Percentiles rank a stretch among this genome's conserved stretches.
These are phyloP conservation scores for Cynopterus sphinx DNA, from an alignment of 2,797 vertebrate species.

Conservation along the genomic window DNA sequence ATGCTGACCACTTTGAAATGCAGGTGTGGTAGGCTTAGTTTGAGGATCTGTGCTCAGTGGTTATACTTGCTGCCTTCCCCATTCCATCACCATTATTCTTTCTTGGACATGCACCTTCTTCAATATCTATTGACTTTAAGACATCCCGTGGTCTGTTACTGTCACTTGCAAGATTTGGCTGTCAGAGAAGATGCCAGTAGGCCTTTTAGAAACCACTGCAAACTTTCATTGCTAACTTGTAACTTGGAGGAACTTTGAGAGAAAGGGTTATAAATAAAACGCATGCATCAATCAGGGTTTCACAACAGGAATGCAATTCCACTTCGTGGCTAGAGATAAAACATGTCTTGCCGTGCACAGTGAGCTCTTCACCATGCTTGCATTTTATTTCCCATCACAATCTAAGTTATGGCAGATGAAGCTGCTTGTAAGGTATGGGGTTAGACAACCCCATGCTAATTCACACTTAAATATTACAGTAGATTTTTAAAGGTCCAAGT, in stretches of 20 bases:
- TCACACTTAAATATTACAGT: not conserved
- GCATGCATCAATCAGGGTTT: conserved; percentile 70
- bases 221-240: conserved; percentile 66
- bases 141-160: conserved; percentile 5
- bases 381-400: conserved; percentile 71
- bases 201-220: conserved; percentile 59
- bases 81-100: not conserved
- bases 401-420: conserved; percentile 71
- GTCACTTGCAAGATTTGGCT: conserved; percentile 51
- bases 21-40: not conserved
- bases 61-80: not conserved
- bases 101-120: not conserved
- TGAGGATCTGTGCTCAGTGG: fast-evolving
- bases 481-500: not conserved
- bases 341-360: conserved; percentile 74
- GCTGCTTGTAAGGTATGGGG: conserved; percentile 49
- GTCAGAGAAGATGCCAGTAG: conserved; percentile 60
- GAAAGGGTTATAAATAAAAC: conserved; percentile 74
- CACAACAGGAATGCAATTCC: conserved; percentile 71
- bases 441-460: conserved; percentile 54
- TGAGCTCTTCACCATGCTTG: conserved; percentile 26
- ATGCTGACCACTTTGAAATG: not conserved
- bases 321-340: conserved; percentile 74
- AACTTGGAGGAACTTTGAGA: conserved; percentile 68
- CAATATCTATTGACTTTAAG: not conserved